Conservation (phyloP, 2,797 vertebrate species). For the Microtus californicus region DNA sequence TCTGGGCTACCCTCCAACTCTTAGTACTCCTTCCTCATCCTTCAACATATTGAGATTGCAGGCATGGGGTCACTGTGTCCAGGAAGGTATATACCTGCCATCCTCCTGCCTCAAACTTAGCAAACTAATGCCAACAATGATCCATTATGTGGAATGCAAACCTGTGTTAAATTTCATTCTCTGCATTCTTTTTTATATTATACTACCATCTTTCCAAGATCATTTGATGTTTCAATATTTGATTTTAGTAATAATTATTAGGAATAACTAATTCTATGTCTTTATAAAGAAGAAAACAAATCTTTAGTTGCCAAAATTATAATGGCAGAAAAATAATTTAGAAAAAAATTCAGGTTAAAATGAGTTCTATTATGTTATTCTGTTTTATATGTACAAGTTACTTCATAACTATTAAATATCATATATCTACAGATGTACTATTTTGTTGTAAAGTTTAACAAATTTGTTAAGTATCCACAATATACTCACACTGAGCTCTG, state of each 20-base stretch:
- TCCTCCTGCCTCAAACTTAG: neutral
- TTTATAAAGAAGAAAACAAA: neutral
- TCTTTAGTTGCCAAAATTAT: neutral
- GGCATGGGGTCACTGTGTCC: neutral
- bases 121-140: neutral
- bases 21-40: neutral
- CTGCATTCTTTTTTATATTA: neutral
- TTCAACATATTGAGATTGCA: neutral
- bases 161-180: neutral
- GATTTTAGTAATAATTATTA: constrained; percentile 9
- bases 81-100: neutral
- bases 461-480: neutral
- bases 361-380: constrained; percentile 1
- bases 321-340: constrained; percentile 38
- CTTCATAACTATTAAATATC: constrained; percentile 2
- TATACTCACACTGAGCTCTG: neutral
- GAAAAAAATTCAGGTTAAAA: constrained; percentile 21
- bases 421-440: neutral
- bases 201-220: constrained; percentile 5
- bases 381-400: constrained; percentile 3
- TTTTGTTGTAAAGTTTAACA: constrained; percentile 10
- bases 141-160: neutral
- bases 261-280: constrained; percentile 11
- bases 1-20: neutral
- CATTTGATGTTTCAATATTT: constrained; percentile 8